Conservation (phyloP, 2,113 vertebrate genomes). For the Hassar affinis region DNA sequence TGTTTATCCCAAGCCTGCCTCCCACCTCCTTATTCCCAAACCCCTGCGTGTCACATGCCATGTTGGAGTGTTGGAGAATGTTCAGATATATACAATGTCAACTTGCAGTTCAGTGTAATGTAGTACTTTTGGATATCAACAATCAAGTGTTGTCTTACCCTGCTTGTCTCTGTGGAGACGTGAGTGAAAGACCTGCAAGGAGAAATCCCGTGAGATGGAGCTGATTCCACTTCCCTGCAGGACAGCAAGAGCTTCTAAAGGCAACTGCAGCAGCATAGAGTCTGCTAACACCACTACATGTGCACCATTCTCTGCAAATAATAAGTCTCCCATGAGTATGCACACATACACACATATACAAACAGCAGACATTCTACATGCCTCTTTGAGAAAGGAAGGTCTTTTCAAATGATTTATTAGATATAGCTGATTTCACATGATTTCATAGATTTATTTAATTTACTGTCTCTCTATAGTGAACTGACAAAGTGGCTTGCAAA, state of each 20-base stretch:
- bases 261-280: slow-evolving; percentile 74
- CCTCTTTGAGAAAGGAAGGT: not conserved
- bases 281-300: slow-evolving; percentile 78
- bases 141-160: slow-evolving; percentile 60
- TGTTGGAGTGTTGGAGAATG: not conserved
- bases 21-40: too few relatives aligned
- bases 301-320: slow-evolving; percentile 59
- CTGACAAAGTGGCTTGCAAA: not conserved
- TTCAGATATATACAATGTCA: not conserved
- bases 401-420: not conserved
- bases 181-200: slow-evolving; percentile 79
- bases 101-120: not conserved
- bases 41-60: too few relatives aligned
- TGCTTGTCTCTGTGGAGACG: slow-evolving; percentile 66
- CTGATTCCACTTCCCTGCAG: slow-evolving; percentile 67
- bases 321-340: not conserved
- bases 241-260: slow-evolving; percentile 77
- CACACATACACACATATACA: slow-evolving; percentile 5
- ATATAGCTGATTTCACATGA: not conserved
- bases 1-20: too few relatives aligned
- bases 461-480: not conserved
- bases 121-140: not conserved
- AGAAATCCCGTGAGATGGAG: slow-evolving; percentile 83
- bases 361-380: not conserved
- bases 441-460: not conserved